Conservation (phyloP, 1,140 invertebrate species). For the Diorhabda sublineata region DNA sequence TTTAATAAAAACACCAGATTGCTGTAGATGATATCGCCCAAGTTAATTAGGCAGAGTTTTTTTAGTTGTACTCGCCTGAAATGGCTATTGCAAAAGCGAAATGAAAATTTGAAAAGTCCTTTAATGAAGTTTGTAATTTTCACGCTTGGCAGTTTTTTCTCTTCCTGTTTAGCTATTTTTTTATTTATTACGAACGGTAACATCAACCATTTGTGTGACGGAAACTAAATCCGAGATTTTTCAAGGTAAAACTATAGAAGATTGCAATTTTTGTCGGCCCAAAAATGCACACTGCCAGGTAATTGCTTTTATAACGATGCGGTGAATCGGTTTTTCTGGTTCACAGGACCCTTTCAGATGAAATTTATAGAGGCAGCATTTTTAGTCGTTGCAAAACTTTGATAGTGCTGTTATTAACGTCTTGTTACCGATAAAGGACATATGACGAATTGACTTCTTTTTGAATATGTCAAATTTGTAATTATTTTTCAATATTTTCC, state of each 20-base stretch:
- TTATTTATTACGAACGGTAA: background rate
- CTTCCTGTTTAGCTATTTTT: background rate
- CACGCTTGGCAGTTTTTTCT: conserved; percentile 5
- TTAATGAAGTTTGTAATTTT: conserved; percentile 12
- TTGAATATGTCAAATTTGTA: no score
- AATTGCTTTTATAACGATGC: conserved; percentile 2
- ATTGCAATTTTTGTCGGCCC: background rate
- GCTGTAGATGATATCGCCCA: background rate
- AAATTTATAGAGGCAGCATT: no score
- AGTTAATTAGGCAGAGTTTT: conserved; percentile 6
- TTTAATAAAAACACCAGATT: background rate
- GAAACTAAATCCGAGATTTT: background rate
- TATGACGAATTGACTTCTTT: no score
- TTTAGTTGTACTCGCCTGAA: conserved; percentile 7
- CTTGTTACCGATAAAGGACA: no score
- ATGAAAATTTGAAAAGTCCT: conserved; percentile 12
- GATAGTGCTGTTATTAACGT: no score
- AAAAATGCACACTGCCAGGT: background rate
- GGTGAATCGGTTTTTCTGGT: background rate
- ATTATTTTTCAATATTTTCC: no score
- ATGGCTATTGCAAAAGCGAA: background rate
- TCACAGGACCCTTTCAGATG: background rate
- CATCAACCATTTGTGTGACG: background rate
- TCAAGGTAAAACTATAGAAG: background rate
- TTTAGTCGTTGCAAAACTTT: no score